phyloP scores from a whole-genome alignment of 2,888 invertebrate species.

The Andrena haemorrhoa region DNA sequence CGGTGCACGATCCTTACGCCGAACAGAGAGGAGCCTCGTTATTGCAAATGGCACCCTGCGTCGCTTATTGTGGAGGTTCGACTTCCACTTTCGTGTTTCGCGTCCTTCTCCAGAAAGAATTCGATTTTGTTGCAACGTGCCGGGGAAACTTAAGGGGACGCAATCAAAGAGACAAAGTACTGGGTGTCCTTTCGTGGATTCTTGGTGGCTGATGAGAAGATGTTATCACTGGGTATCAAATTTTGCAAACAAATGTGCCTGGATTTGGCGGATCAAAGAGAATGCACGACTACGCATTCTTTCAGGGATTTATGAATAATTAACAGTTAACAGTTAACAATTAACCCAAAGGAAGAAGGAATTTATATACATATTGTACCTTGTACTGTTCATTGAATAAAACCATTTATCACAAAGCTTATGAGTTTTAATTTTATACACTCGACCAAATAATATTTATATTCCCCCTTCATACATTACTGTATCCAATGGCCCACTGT shows the following conservation, averaged over 20 bases:
- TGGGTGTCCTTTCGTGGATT: neutral
- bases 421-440: neutral
- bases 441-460: neutral
- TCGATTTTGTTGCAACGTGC: neutral
- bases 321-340: too few species aligned
- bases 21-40: conserved; percentile 23
- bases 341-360: too few species aligned
- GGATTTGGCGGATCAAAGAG: neutral
- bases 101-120: neutral
- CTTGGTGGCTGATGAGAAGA: neutral
- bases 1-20: conserved; percentile 16
- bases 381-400: too few species aligned
- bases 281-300: too few species aligned
- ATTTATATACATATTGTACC: too few species aligned
- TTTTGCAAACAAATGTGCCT: conserved; percentile 2
- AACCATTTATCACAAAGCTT: neutral
- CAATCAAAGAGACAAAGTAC: neutral
- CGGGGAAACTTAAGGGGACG: too few species aligned
- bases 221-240: neutral
- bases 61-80: neutral
- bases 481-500: conserved; percentile 4
- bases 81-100: neutral
- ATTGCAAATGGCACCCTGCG: conserved; percentile 23
- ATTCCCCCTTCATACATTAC: conserved; percentile 24
- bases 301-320: too few species aligned